Evolutionary conservation across 2,113 vertebrate species (phyloP).

Genomic region (Phalacrocorax carbo): DNA sequence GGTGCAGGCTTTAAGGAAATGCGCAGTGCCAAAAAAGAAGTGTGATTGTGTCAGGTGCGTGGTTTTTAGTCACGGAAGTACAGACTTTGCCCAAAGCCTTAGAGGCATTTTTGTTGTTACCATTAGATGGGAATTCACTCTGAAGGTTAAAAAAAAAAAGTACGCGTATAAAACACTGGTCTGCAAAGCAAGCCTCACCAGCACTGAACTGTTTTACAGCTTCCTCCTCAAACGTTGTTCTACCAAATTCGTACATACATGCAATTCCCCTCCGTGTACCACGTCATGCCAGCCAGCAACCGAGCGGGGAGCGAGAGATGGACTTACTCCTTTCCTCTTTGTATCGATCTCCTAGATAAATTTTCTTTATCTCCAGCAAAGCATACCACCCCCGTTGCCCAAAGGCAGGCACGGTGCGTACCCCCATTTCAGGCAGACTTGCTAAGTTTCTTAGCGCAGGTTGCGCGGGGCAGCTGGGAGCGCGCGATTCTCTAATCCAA

Average conservation of each 20-base stretch:
- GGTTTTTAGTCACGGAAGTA: constrained; percentile 6
- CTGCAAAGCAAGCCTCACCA: background rate
- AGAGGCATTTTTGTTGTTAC: background rate
- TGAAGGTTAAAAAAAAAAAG: background rate
- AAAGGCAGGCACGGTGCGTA: fast-evolving
- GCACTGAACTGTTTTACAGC: background rate
- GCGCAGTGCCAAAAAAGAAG: background rate
- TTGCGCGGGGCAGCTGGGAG: background rate
- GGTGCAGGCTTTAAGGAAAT: background rate
- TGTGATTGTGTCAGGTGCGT: background rate
- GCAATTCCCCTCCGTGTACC: background rate
- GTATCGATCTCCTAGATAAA: background rate
- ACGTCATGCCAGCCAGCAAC: background rate
- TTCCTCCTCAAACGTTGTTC: background rate
- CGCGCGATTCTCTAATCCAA: background rate
- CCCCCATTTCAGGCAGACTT: fast-evolving
- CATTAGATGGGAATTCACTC: background rate
- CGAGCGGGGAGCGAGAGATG: background rate
- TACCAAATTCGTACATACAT: background rate
- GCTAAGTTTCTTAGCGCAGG: background rate
- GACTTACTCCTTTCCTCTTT: background rate
- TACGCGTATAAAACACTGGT: background rate
- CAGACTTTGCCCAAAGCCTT: background rate
- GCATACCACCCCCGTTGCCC: fast-evolving
- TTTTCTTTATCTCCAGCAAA: background rate